Percentiles rank a stretch among this genome's conserved stretches.
Evolutionary conservation across 2,888 invertebrate genomes (phyloP).

Genomic region (Machimus atricapillus): DNA sequence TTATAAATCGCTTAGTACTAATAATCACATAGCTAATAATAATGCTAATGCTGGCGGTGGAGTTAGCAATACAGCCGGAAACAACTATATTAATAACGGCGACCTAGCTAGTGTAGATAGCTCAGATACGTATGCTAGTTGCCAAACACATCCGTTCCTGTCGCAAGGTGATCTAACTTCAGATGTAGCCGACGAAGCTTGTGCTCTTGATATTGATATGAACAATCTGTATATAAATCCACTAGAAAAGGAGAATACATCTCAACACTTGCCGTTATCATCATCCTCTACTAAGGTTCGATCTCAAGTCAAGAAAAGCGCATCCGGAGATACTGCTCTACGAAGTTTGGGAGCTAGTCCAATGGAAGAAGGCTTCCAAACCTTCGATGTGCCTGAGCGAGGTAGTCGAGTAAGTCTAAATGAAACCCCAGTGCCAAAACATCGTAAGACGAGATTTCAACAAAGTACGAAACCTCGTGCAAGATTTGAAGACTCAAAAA

Average conservation of each 20-base stretch:
- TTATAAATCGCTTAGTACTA: constrained; percentile 41
- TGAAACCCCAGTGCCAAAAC: constrained; percentile 76
- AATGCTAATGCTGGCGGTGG: constrained; percentile 51
- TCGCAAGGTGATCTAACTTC: constrained; percentile 80
- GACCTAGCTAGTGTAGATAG: constrained; percentile 72
- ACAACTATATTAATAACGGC: constrained; percentile 61
- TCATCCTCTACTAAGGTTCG: constrained; percentile 63
- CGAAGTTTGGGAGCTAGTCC: constrained; percentile 71
- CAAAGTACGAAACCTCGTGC: constrained; percentile 66
- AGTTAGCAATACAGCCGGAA: constrained; percentile 49
- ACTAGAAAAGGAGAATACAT: constrained; percentile 68
- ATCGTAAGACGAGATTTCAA: constrained; percentile 85
- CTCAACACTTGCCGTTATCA: constrained; percentile 42
- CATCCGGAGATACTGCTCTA: constrained; percentile 78
- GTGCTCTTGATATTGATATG: constrained; percentile 66
- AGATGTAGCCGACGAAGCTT: constrained; percentile 62
- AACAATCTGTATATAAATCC: constrained; percentile 91
- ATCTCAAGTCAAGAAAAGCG: constrained; percentile 76
- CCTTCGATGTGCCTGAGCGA: constrained; percentile 64
- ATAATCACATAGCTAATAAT: constrained; percentile 50
- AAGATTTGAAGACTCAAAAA: constrained; percentile 63
- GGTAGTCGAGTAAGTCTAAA: constrained; percentile 68
- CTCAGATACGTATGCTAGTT: constrained; percentile 95
- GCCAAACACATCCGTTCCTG: constrained; percentile 93
- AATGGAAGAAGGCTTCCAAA: constrained; percentile 68